phyloP scores from a whole-genome alignment of 2,113 vertebrate species.

The Clinocottus analis region DNA sequence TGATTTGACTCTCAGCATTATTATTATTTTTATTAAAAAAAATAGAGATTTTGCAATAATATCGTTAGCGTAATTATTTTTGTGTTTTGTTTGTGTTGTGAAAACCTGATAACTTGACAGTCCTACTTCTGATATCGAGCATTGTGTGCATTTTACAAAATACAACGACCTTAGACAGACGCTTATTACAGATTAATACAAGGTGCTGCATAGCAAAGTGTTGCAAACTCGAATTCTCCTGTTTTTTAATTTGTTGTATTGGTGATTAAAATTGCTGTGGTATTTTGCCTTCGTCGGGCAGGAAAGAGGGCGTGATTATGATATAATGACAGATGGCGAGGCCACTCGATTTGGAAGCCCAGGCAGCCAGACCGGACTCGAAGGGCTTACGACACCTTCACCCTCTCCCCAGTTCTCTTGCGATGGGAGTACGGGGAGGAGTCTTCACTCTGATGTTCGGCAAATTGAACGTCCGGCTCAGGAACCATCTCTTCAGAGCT shows the following conservation, averaged over 20 bases:
- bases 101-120: no score
- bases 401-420: conserved; percentile 89
- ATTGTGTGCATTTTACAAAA: not conserved
- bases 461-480: conserved; percentile 92
- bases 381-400: not conserved
- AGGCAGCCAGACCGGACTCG: conserved; percentile 75
- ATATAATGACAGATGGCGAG: not conserved
- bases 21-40: no score
- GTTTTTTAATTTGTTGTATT: not conserved
- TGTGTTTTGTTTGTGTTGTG: no score
- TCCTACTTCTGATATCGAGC: no score
- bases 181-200: not conserved
- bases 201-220: not conserved
- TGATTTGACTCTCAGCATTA: no score
- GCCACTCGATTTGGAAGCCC: not conserved
- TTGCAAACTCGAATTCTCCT: not conserved
- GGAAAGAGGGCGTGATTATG: not conserved
- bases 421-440: conserved; percentile 92
- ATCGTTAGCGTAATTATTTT: no score
- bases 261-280: not conserved
- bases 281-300: not conserved
- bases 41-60: no score
- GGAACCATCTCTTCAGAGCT: conserved; percentile 92
- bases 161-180: not conserved
- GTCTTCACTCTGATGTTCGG: conserved; percentile 93